phyloP scores from a whole-genome alignment of 2,888 invertebrate genomes.

The Cabera pusaria region DNA sequence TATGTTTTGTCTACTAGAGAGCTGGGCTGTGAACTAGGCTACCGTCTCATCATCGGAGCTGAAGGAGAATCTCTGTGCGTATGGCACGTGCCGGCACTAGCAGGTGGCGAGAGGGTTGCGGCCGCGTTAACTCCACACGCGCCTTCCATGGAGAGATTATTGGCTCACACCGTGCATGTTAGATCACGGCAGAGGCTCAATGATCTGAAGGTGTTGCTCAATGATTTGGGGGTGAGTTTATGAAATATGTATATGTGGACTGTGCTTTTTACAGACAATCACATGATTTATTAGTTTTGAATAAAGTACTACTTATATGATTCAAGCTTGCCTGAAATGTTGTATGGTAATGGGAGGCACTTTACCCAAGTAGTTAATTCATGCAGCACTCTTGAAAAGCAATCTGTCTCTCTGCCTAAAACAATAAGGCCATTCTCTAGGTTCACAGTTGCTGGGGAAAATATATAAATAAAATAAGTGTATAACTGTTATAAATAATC shows the following conservation, averaged over 20 bases:
- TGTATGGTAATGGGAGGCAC: too few relatives aligned
- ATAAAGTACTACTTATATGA: too few relatives aligned
- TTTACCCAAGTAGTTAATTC: too few relatives aligned
- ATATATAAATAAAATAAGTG: too few relatives aligned
- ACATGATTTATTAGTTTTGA: too few relatives aligned
- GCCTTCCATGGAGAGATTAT: constrained; percentile 96
- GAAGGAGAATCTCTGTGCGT: constrained; percentile 82
- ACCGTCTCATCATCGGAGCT: constrained; percentile 94
- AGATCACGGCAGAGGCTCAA: constrained; percentile 92
- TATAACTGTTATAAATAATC: too few relatives aligned
- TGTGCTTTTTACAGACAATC: constrained; percentile 1
- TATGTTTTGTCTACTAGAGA: too few relatives aligned
- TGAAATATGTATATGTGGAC: not conserved
- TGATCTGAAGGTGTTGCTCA: constrained; percentile 91
- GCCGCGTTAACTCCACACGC: constrained; percentile 94
- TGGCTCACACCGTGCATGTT: constrained; percentile 97
- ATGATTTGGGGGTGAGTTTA: constrained; percentile 84
- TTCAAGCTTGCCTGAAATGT: too few relatives aligned
- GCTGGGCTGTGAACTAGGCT: constrained; percentile 93
- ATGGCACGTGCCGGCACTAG: constrained; percentile 85
- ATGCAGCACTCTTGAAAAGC: too few relatives aligned
- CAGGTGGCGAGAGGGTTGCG: constrained; percentile 76
- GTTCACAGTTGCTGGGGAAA: too few relatives aligned
- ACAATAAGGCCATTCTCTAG: too few relatives aligned
- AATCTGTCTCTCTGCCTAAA: too few relatives aligned